A percentile compares a stretch with the other conserved stretches of the same genome.
Conservation (phyloP, 2,888 invertebrate species). For the Drosophila heteroneura region DNA sequence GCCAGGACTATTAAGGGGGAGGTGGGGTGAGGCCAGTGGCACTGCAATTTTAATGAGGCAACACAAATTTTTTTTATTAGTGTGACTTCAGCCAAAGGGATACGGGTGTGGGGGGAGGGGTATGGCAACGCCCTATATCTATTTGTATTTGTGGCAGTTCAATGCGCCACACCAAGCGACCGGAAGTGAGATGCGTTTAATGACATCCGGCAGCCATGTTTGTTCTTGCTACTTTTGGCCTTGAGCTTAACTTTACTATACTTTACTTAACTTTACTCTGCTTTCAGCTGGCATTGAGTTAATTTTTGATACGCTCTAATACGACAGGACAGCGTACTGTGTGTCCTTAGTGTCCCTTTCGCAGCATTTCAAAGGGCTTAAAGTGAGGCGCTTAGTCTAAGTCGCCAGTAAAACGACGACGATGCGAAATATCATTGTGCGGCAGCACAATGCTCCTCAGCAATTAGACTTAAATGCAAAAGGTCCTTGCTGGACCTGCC, state of each 20-base stretch:
- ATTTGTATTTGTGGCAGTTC: constrained; percentile 21
- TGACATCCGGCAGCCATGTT: constrained; percentile 3
- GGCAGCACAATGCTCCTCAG: constrained; percentile 57
- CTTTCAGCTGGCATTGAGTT: constrained; percentile 33
- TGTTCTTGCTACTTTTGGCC: constrained; percentile 7
- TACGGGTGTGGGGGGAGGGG: neutral
- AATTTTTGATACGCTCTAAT: constrained; percentile 53
- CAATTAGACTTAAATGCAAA: constrained; percentile 75
- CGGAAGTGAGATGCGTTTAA: constrained; percentile 9
- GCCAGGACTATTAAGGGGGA: neutral
- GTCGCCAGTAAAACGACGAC: constrained; percentile 53
- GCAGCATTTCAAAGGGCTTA: constrained; percentile 58
- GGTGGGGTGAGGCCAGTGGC: neutral
- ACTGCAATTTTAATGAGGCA: constrained; percentile 69
- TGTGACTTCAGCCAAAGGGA: constrained; percentile 16
- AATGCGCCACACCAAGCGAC: neutral
- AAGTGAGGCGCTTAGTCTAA: constrained; percentile 67
- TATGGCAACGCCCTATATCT: constrained; percentile 30
- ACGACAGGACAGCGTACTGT: constrained; percentile 16
- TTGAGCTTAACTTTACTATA: constrained; percentile 2
- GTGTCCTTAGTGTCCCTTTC: constrained; percentile 15
- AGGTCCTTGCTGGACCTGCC: constrained; percentile 45
- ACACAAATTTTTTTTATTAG: constrained; percentile 69
- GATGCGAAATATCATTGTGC: constrained; percentile 60
- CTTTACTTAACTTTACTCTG: constrained; percentile 4